Evolutionary conservation across 1,140 invertebrate genomes (phyloP).

Genomic region (Metopolophium dirhodum): DNA sequence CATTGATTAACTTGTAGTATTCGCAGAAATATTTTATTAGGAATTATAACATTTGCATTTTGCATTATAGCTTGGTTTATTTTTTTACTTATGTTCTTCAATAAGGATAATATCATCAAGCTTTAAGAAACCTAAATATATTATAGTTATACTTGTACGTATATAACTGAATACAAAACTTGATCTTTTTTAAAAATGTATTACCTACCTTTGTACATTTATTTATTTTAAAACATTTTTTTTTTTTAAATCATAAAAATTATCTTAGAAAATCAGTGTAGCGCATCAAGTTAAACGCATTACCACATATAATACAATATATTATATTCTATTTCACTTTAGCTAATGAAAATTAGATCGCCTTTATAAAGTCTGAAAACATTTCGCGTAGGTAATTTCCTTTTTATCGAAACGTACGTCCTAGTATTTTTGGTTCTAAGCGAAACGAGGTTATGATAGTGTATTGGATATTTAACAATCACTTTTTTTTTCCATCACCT

Average conservation of each 20-base stretch:
- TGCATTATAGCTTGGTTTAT: background rate
- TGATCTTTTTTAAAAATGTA: background rate
- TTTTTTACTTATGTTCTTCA: background rate
- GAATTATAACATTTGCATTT: background rate
- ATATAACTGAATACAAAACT: background rate
- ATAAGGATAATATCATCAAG: too few relatives aligned
- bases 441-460: background rate
- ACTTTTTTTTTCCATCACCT: background rate
- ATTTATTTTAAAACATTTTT: background rate
- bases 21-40: background rate
- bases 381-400: background rate
- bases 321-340: background rate
- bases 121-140: background rate
- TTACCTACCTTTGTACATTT: background rate
- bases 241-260: background rate
- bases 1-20: background rate
- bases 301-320: background rate
- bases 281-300: background rate
- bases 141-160: too few relatives aligned
- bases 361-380: background rate
- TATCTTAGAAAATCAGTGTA: background rate
- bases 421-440: background rate
- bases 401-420: background rate
- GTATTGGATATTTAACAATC: conserved; percentile 2
- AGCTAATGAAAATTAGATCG: background rate